A percentile compares a stretch with the other conserved stretches of the same genome.
These are phyloP conservation scores for Crepidodera aurea DNA, from an alignment of 2,888 invertebrate species.

Conservation along the genomic window DNA sequence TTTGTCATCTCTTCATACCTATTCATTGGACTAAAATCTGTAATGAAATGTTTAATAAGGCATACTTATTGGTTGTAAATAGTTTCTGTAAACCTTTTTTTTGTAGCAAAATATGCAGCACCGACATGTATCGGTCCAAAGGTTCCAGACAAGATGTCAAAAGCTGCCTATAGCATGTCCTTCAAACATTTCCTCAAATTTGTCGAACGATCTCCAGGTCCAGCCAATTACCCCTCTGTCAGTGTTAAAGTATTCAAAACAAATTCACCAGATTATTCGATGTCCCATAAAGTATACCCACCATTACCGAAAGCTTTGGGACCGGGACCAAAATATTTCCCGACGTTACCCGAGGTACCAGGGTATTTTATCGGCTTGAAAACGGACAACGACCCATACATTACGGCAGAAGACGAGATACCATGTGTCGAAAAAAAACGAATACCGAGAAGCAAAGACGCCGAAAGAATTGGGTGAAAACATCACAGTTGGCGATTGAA, in stretches of 20 bases:
- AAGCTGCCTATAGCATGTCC: constrained; percentile 54
- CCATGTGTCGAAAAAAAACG: constrained; percentile 38
- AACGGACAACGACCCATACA: constrained; percentile 67
- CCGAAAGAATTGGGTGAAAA: neutral
- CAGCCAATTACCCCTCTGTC: constrained; percentile 50
- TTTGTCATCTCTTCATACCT: too few relatives aligned
- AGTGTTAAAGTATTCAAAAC: constrained; percentile 51
- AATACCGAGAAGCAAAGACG: neutral
- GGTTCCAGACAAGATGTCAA: constrained; percentile 63
- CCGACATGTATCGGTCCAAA: constrained; percentile 64
- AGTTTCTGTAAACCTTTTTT: too few relatives aligned
- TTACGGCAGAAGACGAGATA: constrained; percentile 67
- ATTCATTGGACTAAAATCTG: too few relatives aligned
- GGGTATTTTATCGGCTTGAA: constrained; percentile 71
- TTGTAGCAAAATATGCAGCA: constrained; percentile 67
- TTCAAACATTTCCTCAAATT: constrained; percentile 30
- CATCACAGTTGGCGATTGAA: neutral
- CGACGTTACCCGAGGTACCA: constrained; percentile 45
- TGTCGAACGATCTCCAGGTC: constrained; percentile 22
- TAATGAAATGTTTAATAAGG: too few relatives aligned
- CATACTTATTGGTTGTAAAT: too few relatives aligned
- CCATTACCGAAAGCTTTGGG: constrained; percentile 37
- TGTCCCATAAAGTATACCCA: constrained; percentile 47
- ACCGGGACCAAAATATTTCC: constrained; percentile 55
- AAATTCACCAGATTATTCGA: constrained; percentile 54